These are phyloP conservation scores for Gnathonemus echidnorhynchus DNA, from an alignment of 2,113 vertebrate species.

Conservation along the genomic window DNA sequence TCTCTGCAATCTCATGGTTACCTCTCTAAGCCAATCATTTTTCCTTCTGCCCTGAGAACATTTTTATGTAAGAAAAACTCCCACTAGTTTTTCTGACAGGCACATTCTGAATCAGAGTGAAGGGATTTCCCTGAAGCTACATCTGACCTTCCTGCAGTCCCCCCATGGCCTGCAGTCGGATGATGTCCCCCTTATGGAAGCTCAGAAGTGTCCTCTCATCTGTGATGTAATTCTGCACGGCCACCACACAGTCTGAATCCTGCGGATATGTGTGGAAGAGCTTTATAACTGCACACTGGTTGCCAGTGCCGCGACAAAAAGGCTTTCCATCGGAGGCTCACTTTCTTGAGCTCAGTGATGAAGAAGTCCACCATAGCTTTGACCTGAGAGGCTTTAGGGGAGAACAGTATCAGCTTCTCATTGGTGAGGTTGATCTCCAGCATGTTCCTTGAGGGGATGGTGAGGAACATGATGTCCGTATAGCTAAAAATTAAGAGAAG, in stretches of 20 bases:
- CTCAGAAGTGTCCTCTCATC: constrained; percentile 66
- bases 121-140: background rate
- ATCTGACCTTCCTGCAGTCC: constrained; percentile 67
- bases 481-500: constrained; percentile 59
- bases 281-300: background rate
- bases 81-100: background rate
- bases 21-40: background rate
- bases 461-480: constrained; percentile 86
- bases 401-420: constrained; percentile 94
- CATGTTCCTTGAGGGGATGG: constrained; percentile 87
- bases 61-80: background rate
- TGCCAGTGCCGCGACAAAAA: background rate
- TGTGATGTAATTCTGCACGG: constrained; percentile 78
- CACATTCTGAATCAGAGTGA: background rate
- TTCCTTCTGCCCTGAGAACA: background rate
- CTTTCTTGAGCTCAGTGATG: constrained; percentile 90
- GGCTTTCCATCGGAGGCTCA: constrained; percentile 23
- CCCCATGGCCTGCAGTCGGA: constrained; percentile 79
- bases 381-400: constrained; percentile 82
- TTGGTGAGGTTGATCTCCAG: constrained; percentile 86
- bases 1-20: background rate
- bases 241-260: constrained; percentile 91
- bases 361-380: constrained; percentile 85
- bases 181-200: constrained; percentile 95
- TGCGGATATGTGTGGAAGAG: constrained; percentile 28